phyloP scores from a whole-genome alignment of 2,113 vertebrate species.

The Actinemys pallida region DNA sequence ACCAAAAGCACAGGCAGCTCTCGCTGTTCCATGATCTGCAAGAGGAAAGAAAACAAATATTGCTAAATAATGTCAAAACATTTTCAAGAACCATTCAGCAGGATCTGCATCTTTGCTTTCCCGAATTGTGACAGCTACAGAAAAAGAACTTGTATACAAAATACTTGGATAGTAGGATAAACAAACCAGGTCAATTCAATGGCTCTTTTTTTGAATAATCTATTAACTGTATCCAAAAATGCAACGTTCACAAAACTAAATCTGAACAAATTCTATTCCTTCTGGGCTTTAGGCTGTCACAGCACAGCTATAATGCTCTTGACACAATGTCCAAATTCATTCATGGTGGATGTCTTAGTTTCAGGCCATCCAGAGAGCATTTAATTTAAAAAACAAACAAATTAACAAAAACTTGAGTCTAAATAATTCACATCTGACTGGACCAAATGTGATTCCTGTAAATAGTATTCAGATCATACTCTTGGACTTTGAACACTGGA shows the following conservation, averaged over 20 bases:
- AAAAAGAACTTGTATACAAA: background rate
- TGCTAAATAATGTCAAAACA: background rate
- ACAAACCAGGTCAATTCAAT: background rate
- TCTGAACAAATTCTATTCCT: background rate
- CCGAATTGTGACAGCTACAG: background rate
- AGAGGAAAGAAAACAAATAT: background rate
- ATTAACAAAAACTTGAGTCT: background rate
- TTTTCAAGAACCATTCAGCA: background rate
- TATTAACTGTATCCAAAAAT: background rate
- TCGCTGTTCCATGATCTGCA: conserved; percentile 60
- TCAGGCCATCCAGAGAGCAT: background rate
- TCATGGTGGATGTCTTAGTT: background rate
- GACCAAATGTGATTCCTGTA: background rate
- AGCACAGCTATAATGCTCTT: background rate
- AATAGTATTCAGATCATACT: background rate
- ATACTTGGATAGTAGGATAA: background rate
- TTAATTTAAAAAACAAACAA: background rate
- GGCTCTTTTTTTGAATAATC: background rate
- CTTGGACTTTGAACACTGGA: conserved; percentile 37
- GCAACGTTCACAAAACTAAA: background rate
- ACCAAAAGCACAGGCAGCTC: conserved; percentile 72
- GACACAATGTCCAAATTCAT: background rate
- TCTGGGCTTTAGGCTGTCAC: rapidly evolving
- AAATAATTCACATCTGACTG: background rate
- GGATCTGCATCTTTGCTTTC: background rate